Evolutionary conservation across 1,140 invertebrate species (phyloP), one percentile per base, ranked within the genome.

Genomic region (Alviniconcha marisindica): DNA sequence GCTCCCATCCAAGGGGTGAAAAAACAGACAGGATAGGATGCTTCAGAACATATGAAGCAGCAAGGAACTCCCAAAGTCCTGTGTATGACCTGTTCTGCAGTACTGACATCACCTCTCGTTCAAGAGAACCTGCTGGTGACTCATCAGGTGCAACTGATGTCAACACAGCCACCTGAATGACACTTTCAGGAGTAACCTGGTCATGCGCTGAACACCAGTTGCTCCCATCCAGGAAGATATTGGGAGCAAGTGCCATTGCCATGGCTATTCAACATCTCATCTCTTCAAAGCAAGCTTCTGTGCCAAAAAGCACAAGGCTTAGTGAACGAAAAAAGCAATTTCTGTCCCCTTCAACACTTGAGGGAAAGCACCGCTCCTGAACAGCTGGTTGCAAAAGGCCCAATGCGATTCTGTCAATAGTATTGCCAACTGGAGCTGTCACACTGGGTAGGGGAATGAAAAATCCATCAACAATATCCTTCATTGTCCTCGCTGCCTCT

Each of bases 241-340:
- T n/a, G 7, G 31, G 31, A 40, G 31, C 31, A 14, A 71, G 14
- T 14, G 66, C 66, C n/a, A n/a, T n/a, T n/a, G n/a, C n/a, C 66
- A 71, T 71, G 66, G 24, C 36, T 10, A 40, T 24, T 33, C 66
- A 7, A 15, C 4, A 4, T 38, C 66, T 10, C 66, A 71, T 33
- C 36, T 71, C 66, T 10, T 38, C 28, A 71, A 33, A 31, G 33
- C 36, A 10, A 38, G 14, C 66, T 40, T 71, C 28, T 33, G 7
- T 40, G 31, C 31, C 36, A 38, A 36, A 71, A 33, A 40, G 66
- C 10, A 71, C 15, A 10, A 71, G 7, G 36, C 36, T 71, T 36
- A 71, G 24, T 36, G 66, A 31, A n/a, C 66, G 66, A 38, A 71
- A 71, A 71, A 71, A 71, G n/a, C 66, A 71, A 24, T 71, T 71